Base-by-base conservation (phyloP, 2,888 invertebrate species). In the Torymus texanus region DNA sequence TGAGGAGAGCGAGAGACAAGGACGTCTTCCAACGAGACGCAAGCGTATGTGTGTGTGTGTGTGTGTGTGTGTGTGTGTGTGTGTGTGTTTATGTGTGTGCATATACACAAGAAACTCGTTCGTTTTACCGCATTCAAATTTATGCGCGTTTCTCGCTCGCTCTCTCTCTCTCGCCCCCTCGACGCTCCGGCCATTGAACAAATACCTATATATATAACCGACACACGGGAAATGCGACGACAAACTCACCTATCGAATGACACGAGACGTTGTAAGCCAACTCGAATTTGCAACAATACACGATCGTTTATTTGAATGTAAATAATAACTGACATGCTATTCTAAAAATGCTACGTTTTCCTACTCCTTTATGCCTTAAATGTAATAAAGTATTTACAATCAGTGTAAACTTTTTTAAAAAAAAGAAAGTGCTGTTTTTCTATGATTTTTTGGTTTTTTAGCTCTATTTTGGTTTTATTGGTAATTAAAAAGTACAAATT, bases 221-320 rank as follows among this genome's bases (percentile, higher is more conserved):
- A 56, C 21, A n/a, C 58, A 61, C 16, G 13, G 18, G 24, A 51
- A 50, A 24, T 62, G 18, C n/a, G 21, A 63, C 18, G 50, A 70
- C 21, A 61, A 58, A 58, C 58, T 65, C 58, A 63, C 58, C 29
- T 53, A 59, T 61, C 29, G 24, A 75, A 63, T 63, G 70, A 76
- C n/a, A 18, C 59, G 24, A 84, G 81, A 82, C 83, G 79, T 84
- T 86, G 85, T 85, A 85, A 85, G 82, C 83, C 87, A 85, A 88
- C 87, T 88, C 86, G 87, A 88, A 88, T 88, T 88, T 88, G 86
- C 88, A 88, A 88, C 86, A 88, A 89, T 89, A 88, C 85, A 88
- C 85, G 85, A 88, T 88, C 86, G 86, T 88, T 88, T 88, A 86
- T 88, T 88, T 87, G 85, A 87, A 85, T 85, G 85, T 80, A 80